phyloP scores from a whole-genome alignment of 1,140 invertebrate species.

The Ceratitis capitata region DNA sequence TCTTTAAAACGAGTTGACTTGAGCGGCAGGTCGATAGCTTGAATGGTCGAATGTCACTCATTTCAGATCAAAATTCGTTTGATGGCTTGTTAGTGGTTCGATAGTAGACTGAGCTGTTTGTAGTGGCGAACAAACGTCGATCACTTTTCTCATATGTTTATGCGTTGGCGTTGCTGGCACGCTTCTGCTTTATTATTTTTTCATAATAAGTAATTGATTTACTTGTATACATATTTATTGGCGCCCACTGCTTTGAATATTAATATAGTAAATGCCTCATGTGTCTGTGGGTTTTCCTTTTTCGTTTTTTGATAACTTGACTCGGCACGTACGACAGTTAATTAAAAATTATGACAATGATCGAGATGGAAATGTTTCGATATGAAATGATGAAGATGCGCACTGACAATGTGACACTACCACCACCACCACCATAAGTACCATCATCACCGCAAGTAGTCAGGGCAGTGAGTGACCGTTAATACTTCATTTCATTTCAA shows the following conservation, averaged over 20 bases:
- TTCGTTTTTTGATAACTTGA: background rate
- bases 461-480: slow-evolving; percentile 2
- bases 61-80: background rate
- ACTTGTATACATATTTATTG: background rate
- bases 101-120: background rate
- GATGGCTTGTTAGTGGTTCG: background rate
- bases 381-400: slow-evolving; percentile 23
- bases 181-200: slow-evolving; percentile 4
- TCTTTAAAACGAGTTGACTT: background rate
- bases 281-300: too few relatives aligned
- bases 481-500: background rate
- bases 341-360: slow-evolving; percentile 41
- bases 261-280: background rate
- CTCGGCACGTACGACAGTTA: background rate
- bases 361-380: slow-evolving; percentile 13
- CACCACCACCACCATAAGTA: too few relatives aligned
- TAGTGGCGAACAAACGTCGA: too few relatives aligned
- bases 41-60: background rate
- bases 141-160: too few relatives aligned
- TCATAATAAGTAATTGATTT: background rate
- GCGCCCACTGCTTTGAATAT: slow-evolving; percentile 22
- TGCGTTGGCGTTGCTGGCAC: background rate
- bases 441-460: too few relatives aligned
- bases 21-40: background rate
- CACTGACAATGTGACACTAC: background rate